Evolutionary conservation across 2,888 invertebrate genomes (phyloP), one percentile per base, ranked within the genome.

Genomic region (Pachliopta kotzebuea): DNA sequence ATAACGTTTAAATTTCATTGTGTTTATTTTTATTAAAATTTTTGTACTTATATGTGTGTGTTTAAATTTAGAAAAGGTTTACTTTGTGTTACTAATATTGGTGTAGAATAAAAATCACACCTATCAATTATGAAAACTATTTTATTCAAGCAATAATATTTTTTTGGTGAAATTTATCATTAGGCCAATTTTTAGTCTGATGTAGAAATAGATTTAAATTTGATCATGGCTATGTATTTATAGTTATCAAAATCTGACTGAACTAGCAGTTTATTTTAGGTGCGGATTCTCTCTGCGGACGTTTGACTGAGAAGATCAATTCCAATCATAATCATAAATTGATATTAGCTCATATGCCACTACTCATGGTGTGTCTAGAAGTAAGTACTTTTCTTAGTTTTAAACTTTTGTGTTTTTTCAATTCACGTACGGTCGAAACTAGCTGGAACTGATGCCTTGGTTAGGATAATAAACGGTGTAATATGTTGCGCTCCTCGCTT

Each of bases 281-380:
- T 83, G 99, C 98, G 2, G 99, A 99, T 79, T 97, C 96, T 74
- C 90, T 99, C n/a, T 98, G 98, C 83, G 96, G 96, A 53, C 94
- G 98, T 26, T 90, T 99, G 54, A 97, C 97, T 0, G 99, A 98
- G 86, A 99, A 98, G 85, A 96, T 99, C 68, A 98, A 97, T 82
- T 96, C 96, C 0, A 96, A 96, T 79, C 96, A 98, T 74, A 97
- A 98, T 65, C 97, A 97, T 72, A 97, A 97, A 81, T 90, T 98
- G 73, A 96, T 98, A 62, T 90, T 99, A 75, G 98, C 98, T 0
- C 98, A 99, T 80, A 98, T 98, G 96, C 98, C 99, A 0, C 86
- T 99, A 60, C 89, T 99, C 31, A 96, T 98, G 95, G 98, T 98
- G 26, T 98, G 98, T 80, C 91, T 99, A 65, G 98, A 99, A 92